Base-by-base conservation (phyloP, 2,797 vertebrate species). In the Coregonus ussuriensis region DNA sequence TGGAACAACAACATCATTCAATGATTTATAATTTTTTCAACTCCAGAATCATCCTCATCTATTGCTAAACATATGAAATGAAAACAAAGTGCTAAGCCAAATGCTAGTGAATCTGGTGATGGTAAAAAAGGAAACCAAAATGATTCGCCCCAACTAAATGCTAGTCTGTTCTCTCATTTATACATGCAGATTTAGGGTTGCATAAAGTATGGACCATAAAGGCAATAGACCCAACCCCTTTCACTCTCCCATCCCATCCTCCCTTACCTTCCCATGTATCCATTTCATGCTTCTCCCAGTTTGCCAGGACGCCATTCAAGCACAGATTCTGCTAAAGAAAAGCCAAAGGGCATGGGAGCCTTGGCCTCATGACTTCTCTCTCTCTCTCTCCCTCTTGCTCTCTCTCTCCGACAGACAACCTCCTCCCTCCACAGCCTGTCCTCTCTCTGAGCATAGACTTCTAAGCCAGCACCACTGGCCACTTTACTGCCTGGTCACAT, bases 201-300 rank as follows among this genome's bases (percentile, higher is more conserved):
- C 13, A 52, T 74, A 6, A 91, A 72, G 25, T 62, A 79, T 37
- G 51, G 9, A 11, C 13, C 15, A 37, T 69, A 31, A 79, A 82
- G 77, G 31, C 35, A 80, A 63, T 3, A 81, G 66, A 80, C 56
- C 56, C 18, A 62, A 5, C 63, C 69, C 41, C 75, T 59, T 72
- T 31, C 47, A 53, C 75, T 68, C 53, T 29, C 54, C 0, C 18
- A 41, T 62, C 41, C 2, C 18, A 41, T 62, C 41, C 2, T 47
- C 33, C 71, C 93, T 95, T 95, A 97, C 97, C 96, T 96, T 97
- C 96, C 97, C 96, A 97, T 93, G 96, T 94, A 92, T 98, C 96
- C 97, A 97, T 98, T 91, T 96, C 95, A 95, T 96, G 94, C 96
- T 96, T 95, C 93, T 94, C 84, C 85, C 83, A 91, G 90, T 91